phyloP scores from a whole-genome alignment of 2,797 vertebrate species.

The Halcyon leucocephala region DNA sequence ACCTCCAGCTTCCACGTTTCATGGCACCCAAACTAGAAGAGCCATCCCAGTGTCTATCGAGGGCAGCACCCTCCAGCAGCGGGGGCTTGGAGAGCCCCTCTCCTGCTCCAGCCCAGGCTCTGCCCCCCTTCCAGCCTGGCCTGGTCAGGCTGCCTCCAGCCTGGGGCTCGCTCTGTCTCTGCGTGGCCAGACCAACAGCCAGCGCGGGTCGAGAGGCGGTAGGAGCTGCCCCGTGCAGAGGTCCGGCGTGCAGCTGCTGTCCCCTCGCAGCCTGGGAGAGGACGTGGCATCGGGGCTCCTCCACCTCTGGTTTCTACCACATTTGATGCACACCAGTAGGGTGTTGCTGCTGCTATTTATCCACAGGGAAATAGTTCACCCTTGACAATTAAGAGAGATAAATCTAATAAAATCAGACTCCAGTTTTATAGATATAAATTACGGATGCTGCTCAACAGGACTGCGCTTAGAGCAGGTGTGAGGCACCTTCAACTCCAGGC shows the following conservation, averaged over 20 bases:
- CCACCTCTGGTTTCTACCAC: background rate
- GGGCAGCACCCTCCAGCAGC: background rate
- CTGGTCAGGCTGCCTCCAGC: background rate
- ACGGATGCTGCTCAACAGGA: background rate
- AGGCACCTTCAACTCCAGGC: constrained; percentile 8
- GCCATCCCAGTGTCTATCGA: background rate
- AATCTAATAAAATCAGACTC: constrained; percentile 34
- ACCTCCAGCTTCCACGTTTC: background rate
- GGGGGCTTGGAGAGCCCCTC: background rate
- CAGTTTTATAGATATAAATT: background rate
- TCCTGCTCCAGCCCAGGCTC: background rate
- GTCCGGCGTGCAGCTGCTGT: accelerated
- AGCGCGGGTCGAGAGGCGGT: background rate
- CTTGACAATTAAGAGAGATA: constrained; percentile 45
- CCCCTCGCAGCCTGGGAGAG: background rate
- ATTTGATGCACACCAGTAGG: background rate
- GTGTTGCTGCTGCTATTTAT: constrained; percentile 22
- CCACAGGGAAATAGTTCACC: constrained; percentile 29
- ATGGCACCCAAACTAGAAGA: background rate
- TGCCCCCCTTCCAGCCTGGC: accelerated
- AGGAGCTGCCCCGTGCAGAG: background rate
- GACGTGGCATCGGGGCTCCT: background rate
- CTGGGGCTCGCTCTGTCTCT: background rate
- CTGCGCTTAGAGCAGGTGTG: background rate
- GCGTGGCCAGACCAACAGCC: background rate